These are phyloP conservation scores for Philhelius pedissequus DNA, from an alignment of 2,888 invertebrate genomes.

Conservation along the genomic window DNA sequence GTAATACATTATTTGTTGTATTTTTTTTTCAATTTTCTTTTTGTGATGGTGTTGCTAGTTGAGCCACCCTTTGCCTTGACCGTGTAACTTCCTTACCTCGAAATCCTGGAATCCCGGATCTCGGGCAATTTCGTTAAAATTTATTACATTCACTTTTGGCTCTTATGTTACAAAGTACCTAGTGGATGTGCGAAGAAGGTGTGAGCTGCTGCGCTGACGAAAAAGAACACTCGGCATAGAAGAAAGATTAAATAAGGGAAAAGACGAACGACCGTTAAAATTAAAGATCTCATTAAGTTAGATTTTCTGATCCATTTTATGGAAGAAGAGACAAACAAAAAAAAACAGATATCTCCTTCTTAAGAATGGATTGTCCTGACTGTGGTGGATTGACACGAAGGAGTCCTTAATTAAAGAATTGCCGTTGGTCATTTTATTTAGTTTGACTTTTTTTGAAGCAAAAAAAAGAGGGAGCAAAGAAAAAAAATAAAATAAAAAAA, in stretches of 20 bases:
- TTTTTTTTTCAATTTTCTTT: neutral
- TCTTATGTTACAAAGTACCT: neutral
- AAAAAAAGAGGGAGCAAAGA: neutral
- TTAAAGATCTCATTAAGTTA: constrained; percentile 66
- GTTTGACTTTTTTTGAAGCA: neutral
- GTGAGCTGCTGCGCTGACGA: neutral
- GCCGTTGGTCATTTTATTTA: constrained; percentile 28
- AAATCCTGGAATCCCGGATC: neutral
- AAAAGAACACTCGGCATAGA: neutral
- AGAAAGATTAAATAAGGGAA: constrained; percentile 15
- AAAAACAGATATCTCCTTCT: neutral
- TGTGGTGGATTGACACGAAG: constrained; percentile 9
- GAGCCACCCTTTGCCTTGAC: constrained; percentile 35
- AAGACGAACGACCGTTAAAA: constrained; percentile 45
- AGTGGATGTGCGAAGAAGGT: neutral
- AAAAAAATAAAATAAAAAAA: neutral
- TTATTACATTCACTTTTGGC: constrained; percentile 38
- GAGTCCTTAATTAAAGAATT: constrained; percentile 59
- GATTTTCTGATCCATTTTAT: constrained; percentile 49
- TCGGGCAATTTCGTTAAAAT: constrained; percentile 42
- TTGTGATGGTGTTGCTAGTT: neutral
- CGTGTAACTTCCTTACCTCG: constrained; percentile 46
- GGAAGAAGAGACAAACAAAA: neutral
- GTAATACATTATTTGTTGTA: constrained; percentile 9
- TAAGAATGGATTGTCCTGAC: neutral